Percentiles rank a stretch among this genome's conserved stretches.
Evolutionary conservation across 2,888 invertebrate genomes (phyloP).

Genomic region (Tanypteryx hageni): DNA sequence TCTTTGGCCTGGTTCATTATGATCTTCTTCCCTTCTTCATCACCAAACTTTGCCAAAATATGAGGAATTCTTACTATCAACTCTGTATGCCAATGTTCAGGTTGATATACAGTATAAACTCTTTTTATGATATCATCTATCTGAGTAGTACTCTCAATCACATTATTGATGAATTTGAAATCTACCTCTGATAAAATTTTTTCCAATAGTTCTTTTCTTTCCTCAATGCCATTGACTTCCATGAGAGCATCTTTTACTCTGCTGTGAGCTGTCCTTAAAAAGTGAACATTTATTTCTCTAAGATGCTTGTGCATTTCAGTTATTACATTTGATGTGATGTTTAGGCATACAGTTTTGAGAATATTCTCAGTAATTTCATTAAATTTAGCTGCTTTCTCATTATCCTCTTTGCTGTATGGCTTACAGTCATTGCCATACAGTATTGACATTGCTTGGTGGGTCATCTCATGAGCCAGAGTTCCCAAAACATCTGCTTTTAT

Average conservation of each 20-base stretch:
- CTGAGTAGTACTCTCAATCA: neutral
- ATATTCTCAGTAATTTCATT: neutral
- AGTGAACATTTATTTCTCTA: too few relatives aligned
- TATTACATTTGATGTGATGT: neutral
- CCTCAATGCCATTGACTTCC: neutral
- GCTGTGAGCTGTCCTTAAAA: neutral
- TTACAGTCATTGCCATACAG: neutral
- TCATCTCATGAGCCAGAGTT: neutral
- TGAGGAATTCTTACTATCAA: neutral
- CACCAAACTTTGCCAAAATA: conserved; percentile 5
- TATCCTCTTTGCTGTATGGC: neutral
- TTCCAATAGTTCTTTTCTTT: neutral
- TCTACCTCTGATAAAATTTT: neutral
- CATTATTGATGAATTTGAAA: neutral
- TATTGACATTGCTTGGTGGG: neutral
- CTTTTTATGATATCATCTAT: neutral
- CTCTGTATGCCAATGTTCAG: neutral
- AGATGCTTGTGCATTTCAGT: neutral
- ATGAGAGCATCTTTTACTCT: neutral
- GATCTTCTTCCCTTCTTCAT: neutral
- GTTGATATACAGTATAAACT: neutral
- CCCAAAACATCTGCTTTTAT: neutral
- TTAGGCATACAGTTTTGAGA: neutral
- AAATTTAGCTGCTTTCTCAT: neutral
- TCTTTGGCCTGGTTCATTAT: neutral